These are phyloP conservation scores for Onychomys arenicola DNA, from an alignment of 2,797 vertebrate genomes.

Conservation along the genomic window DNA sequence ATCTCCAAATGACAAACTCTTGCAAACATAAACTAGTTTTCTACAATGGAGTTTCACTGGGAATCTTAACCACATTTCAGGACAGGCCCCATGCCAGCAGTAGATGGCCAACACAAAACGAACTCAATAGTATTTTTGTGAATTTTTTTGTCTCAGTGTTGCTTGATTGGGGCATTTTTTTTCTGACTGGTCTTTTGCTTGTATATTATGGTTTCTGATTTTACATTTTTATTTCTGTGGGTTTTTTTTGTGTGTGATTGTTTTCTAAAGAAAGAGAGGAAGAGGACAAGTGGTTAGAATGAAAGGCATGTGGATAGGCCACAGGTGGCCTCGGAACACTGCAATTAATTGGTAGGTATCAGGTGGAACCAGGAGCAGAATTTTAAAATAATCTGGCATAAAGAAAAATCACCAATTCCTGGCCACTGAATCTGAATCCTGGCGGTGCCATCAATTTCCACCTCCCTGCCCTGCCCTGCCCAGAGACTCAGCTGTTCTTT, in stretches of 20 bases:
- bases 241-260: accelerated
- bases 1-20: not conserved
- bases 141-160: not conserved
- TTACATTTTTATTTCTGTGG: not conserved
- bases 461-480: not conserved
- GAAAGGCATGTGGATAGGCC: not conserved
- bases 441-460: not conserved
- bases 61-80: not conserved
- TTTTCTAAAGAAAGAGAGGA: not conserved
- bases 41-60: not conserved
- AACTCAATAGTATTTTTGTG: not conserved
- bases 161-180: not conserved
- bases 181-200: not conserved
- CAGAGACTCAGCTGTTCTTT: not conserved
- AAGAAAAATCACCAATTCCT: not conserved
- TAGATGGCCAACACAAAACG: not conserved
- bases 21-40: not conserved
- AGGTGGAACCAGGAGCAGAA: not conserved
- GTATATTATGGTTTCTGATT: not conserved
- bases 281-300: not conserved
- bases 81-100: no score
- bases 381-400: not conserved
- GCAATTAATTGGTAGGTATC: not conserved
- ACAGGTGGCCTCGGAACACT: not conserved
- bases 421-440: not conserved